phyloP scores from a whole-genome alignment of 1,140 invertebrate genomes.

The Steinernema feltiae region DNA sequence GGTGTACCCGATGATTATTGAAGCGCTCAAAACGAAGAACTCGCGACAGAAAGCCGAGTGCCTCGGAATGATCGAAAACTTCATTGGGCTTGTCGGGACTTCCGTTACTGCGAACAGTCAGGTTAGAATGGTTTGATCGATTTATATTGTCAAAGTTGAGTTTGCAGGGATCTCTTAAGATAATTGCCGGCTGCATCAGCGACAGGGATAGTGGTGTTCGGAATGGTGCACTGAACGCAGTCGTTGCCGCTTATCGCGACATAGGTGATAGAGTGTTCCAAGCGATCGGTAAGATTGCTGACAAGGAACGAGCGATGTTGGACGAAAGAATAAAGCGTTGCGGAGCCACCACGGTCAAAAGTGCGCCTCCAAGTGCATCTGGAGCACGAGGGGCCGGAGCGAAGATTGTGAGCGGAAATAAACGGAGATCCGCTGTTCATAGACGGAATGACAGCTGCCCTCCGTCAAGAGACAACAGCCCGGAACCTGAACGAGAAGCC shows the following conservation, averaged over 20 bases:
- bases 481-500: constrained; percentile 19
- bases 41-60: constrained; percentile 89
- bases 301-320: constrained; percentile 84
- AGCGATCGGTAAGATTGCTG: constrained; percentile 82
- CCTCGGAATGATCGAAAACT: constrained; percentile 76
- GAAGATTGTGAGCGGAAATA: constrained; percentile 22
- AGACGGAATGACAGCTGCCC: constrained; percentile 27
- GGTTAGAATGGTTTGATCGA: constrained; percentile 17
- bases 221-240: constrained; percentile 86
- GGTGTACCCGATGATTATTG: constrained; percentile 81
- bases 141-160: constrained; percentile 64
- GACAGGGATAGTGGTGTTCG: constrained; percentile 92
- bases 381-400: constrained; percentile 22
- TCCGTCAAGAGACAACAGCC: constrained; percentile 9
- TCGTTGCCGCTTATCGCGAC: constrained; percentile 80
- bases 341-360: constrained; percentile 69
- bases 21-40: constrained; percentile 86
- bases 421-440: not conserved
- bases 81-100: constrained; percentile 79
- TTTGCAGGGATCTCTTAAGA: constrained; percentile 73
- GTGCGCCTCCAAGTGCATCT: constrained; percentile 43
- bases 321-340: constrained; percentile 89
- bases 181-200: constrained; percentile 85
- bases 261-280: constrained; percentile 85
- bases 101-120: constrained; percentile 66